Evolutionary conservation across 30 jellyfish, hydroid and myxozoan genomes (phyloP), one percentile per base, ranked within the genome.

Genomic region (Hydractinia echinata): DNA sequence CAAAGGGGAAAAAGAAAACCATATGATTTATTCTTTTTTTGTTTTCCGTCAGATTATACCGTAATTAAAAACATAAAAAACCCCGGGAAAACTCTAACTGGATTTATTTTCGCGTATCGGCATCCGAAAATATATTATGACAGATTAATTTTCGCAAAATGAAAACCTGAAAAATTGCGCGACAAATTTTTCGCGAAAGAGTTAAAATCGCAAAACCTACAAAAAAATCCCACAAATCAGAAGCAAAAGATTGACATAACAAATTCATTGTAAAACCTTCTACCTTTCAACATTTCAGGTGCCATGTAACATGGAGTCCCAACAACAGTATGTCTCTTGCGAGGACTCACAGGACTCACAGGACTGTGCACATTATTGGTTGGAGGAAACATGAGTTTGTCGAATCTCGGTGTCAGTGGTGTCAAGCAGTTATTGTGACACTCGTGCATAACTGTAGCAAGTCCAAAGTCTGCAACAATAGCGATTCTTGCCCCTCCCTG

Each of bases 261-360:
- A 58, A 58, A 58, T 58, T 13, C 18, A 11, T 58, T 58, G 69
- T 11, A 58, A 58, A 58, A 58, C n/a, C 30, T 16, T 56, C 8
- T 51, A 90, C 97, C 97, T 51, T 72, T 62, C 87, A 90, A 61
- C 92, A 90, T 90, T 64, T 90, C 97, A 6, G 97, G 97, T 55
- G 97, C 97, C 97, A 90, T 90, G 95, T 95, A 90, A 53, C 56
- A 90, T 4, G 97, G 95, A 0, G 97, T 81, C 11, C 97, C 97
- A 76, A 90, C 97, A 0, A 85, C 95, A 3, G 97, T 83, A 11
- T 49, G 71, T 87, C 95, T 54, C 60, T 87, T 87, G 10, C 84
- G 51, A 1, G 95, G 95, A 54, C 90, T 80, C 19, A 73, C 15
- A 69, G 95, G 95, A 6, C 62, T 21, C 51, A 76, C 82, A 15